Evolutionary conservation across 1,140 invertebrate species (phyloP).

Genomic region (Apis laboriosa): DNA sequence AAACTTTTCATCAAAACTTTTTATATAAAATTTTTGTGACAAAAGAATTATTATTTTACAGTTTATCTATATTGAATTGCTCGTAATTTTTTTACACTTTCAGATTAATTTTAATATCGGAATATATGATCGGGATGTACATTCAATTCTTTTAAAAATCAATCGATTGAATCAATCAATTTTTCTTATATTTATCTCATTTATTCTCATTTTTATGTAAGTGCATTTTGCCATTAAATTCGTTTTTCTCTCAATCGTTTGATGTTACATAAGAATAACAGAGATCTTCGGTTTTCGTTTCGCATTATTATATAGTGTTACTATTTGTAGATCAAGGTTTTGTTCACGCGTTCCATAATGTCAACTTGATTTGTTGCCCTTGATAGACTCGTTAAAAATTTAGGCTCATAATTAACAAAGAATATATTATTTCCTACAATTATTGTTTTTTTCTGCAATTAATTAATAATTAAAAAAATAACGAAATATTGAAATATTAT

Average conservation of each 20-base stretch:
- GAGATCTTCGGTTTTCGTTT: constrained; percentile 31
- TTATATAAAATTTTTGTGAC: no score
- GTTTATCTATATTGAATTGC: no score
- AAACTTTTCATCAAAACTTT: no score
- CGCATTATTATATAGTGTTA: constrained; percentile 21
- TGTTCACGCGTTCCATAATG: constrained; percentile 34
- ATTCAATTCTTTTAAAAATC: no score
- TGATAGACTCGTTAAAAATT: constrained; percentile 40
- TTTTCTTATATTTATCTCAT: neutral
- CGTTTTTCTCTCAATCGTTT: neutral
- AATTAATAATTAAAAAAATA: neutral
- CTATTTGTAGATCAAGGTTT: constrained; percentile 55
- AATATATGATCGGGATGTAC: no score
- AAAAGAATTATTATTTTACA: no score
- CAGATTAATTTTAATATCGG: no score
- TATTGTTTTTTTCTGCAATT: neutral
- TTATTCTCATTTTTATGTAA: neutral
- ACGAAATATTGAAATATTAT: neutral
- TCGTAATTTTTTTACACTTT: no score
- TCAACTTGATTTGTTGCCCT: neutral
- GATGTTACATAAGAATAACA: constrained; percentile 21
- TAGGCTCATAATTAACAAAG: constrained; percentile 19
- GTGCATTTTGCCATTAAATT: neutral
- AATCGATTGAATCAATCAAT: neutral
- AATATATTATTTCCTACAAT: neutral